Evolutionary conservation across 1,140 invertebrate genomes (phyloP), one percentile per base, ranked within the genome.

Genomic region (Coelopa frigida): DNA sequence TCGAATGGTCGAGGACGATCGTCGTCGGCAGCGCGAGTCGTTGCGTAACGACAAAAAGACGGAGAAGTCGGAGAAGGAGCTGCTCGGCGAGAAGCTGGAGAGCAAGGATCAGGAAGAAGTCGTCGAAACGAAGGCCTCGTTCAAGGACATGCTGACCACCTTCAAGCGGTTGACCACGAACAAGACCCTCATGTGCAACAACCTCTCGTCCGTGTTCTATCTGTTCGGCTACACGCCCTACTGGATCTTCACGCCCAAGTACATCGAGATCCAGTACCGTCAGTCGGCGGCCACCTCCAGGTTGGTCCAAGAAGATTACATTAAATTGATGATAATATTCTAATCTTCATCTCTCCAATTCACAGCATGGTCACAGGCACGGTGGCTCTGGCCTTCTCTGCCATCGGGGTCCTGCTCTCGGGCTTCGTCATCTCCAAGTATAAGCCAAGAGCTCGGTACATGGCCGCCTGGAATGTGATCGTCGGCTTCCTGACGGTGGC

Each of bases 171-270:
- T 85, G 7, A 54, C 80, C 12, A 76, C 69, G 6, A 87, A 87
- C 52, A 77, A 71, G 11, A 78, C 81, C 0, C 71, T 84, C 21
- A 80, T 84, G 72, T 81, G 76, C 57, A 83, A 85, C 51, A 81
- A 80, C 46, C 61, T 84, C 1, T 77, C 81, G 1, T 74, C 76
- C 1, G 75, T 84, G 2, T 83, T 84, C 54, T 84, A 83, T 56
- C 73, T 83, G 11, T 75, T 86, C 51, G 82, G 82, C 1, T 82
- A 81, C 52, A 80, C 81, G 64, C 83, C 83, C 0, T 86, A 84
- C 53, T 83, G 80, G 77, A 83, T 84, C 6, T 86, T 84, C 53
- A 76, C 84, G 63, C 83, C 84, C 1, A 86, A 86, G 58, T 87
- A 85, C 47, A 82, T 86, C 41, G 83, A 86, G 66, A 80, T 78